Conservation (phyloP, 2,888 invertebrate species). For the Harpalus rufipes region DNA sequence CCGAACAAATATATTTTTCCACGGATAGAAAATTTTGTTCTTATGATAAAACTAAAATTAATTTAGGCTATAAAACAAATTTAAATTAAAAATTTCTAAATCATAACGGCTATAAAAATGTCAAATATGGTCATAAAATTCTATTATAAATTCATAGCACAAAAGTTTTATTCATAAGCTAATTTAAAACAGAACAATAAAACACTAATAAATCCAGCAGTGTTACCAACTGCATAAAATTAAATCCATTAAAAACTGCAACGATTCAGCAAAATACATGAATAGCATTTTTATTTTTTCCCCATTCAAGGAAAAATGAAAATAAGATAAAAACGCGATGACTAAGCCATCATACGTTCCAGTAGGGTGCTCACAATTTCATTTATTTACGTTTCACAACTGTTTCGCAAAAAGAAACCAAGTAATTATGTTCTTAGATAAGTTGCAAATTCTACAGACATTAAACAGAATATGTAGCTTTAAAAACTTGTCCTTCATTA, state of each 20-base stretch:
- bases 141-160: not conserved
- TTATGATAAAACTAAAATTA: no score
- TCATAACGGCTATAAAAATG: not conserved
- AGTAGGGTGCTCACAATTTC: constrained; percentile 17
- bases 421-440: constrained; percentile 22
- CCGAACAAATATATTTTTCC: no score
- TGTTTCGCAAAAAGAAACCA: constrained; percentile 47
- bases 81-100: no score
- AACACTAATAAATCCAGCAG: not conserved
- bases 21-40: no score
- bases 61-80: no score
- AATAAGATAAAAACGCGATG: constrained; percentile 10
- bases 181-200: not conserved
- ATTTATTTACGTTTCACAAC: constrained; percentile 46
- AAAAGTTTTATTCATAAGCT: not conserved
- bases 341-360: constrained; percentile 32
- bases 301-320: constrained; percentile 8
- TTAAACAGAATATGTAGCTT: no score
- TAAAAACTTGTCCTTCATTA: no score
- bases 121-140: not conserved
- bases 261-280: not conserved
- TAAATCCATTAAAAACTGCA: not conserved
- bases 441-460: not conserved
- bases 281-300: constrained; percentile 10
- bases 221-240: not conserved